Percentiles rank a stretch among this genome's conserved stretches.
Evolutionary conservation across 1,140 invertebrate genomes (phyloP).

Genomic region (Lepidurus apus): DNA sequence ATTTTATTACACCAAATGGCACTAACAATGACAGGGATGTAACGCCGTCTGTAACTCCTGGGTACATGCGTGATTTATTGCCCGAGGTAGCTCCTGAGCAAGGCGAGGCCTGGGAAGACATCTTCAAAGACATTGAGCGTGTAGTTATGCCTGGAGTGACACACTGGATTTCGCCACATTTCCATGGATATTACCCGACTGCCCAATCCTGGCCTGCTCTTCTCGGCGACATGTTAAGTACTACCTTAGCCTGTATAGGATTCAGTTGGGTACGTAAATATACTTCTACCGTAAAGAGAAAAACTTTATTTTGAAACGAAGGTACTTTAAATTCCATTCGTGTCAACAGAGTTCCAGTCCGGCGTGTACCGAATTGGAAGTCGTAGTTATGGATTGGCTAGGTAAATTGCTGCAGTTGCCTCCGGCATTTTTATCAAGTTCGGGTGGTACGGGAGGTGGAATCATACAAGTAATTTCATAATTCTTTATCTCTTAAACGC

Average conservation of each 20-base stretch:
- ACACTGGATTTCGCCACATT: slow-evolving; percentile 95
- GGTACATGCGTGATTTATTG: slow-evolving; percentile 75
- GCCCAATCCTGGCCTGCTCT: slow-evolving; percentile 83
- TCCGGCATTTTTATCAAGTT: slow-evolving; percentile 73
- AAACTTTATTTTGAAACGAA: neutral
- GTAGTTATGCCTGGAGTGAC: slow-evolving; percentile 96
- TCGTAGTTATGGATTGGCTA: slow-evolving; percentile 65
- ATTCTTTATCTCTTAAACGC: neutral
- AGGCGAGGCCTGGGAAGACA: slow-evolving; percentile 79
- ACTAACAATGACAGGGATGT: slow-evolving; percentile 58
- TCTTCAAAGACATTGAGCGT: slow-evolving; percentile 82
- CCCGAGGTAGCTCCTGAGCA: slow-evolving; percentile 72
- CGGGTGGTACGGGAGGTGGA: slow-evolving; percentile 78
- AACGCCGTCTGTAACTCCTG: slow-evolving; percentile 71
- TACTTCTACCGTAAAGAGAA: neutral
- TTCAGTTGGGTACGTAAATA: slow-evolving; percentile 71
- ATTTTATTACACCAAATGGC: neutral
- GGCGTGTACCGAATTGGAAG: slow-evolving; percentile 95
- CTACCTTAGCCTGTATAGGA: slow-evolving; percentile 84
- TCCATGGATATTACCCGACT: slow-evolving; percentile 97
- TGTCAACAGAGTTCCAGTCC: slow-evolving; percentile 77
- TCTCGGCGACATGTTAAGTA: slow-evolving; percentile 91
- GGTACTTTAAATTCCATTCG: too few species aligned
- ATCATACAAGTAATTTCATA: slow-evolving; percentile 67
- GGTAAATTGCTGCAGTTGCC: slow-evolving; percentile 73